Percentiles rank a stretch among this genome's conserved stretches.
These are phyloP conservation scores for Laothoe populi DNA, from an alignment of 2,888 invertebrate genomes.

Conservation along the genomic window DNA sequence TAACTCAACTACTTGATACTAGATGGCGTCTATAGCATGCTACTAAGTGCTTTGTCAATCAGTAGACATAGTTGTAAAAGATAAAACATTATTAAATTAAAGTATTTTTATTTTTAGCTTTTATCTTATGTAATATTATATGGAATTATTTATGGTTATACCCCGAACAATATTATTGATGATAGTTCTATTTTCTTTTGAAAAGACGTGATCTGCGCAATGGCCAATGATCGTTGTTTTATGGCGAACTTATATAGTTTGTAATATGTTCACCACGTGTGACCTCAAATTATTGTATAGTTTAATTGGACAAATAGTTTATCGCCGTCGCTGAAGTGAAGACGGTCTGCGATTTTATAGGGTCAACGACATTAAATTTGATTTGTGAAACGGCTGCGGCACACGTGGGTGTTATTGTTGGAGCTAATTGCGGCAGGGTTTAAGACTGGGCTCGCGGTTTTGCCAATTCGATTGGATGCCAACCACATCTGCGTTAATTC, in stretches of 20 bases:
- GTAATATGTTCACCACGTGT: conserved; percentile 18
- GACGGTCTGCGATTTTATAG: conserved; percentile 33
- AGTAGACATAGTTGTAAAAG: too few species aligned
- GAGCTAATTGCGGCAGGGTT: conserved; percentile 52
- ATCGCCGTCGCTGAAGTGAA: conserved; percentile 20
- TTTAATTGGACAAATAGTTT: too few species aligned
- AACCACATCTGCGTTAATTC: background rate
- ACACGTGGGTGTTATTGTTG: conserved; percentile 70
- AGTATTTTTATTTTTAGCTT: too few species aligned
- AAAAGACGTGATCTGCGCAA: too few species aligned
- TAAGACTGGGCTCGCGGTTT: conserved; percentile 38
- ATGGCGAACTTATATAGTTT: background rate
- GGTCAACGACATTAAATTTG: conserved; percentile 55
- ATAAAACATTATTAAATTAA: background rate
- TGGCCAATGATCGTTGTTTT: background rate
- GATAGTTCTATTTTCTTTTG: too few species aligned
- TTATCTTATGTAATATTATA: too few species aligned
- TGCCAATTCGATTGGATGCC: conserved; percentile 28
- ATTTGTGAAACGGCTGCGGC: conserved; percentile 47
- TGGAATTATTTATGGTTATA: too few species aligned
- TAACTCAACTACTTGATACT: conserved; percentile 36
- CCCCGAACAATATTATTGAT: too few species aligned
- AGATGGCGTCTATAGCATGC: conserved; percentile 40
- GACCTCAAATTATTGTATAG: conserved; percentile 12
- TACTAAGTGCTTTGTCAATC: background rate